A percentile compares a stretch with the other conserved stretches of the same genome.
Evolutionary conservation across 2,797 vertebrate genomes (phyloP).

Genomic region (Tenualosa thibaudeaui): DNA sequence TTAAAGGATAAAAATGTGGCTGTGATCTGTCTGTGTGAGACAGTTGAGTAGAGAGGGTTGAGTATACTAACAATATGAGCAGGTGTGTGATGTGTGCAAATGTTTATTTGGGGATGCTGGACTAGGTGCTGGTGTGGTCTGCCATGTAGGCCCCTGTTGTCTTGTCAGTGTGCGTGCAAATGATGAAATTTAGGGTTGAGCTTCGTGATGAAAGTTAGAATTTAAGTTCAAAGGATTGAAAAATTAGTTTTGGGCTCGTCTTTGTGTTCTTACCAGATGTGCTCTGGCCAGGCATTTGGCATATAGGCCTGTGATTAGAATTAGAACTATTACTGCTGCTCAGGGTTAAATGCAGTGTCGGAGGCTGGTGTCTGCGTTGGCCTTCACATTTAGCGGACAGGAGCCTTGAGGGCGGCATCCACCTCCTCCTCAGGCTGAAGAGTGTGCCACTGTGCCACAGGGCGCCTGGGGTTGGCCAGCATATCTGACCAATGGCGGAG

Average conservation of each 20-base stretch:
- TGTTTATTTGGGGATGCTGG: not conserved
- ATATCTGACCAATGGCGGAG: constrained; percentile 91
- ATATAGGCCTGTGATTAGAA: not conserved
- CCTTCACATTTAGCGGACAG: constrained; percentile 75
- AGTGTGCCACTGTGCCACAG: constrained; percentile 90
- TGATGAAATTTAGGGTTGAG: too few relatives aligned
- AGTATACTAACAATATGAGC: not conserved
- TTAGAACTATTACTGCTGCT: not conserved
- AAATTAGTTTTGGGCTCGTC: not conserved
- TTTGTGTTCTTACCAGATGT: not conserved
- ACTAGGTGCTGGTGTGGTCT: not conserved
- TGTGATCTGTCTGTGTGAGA: not conserved
- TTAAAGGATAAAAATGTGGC: not conserved
- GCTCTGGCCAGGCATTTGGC: not conserved
- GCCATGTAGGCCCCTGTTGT: not conserved
- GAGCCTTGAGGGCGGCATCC: constrained; percentile 78
- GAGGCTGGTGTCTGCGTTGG: not conserved
- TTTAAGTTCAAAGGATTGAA: not conserved
- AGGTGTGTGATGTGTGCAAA: not conserved
- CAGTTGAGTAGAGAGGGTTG: not conserved
- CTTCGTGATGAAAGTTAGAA: not conserved
- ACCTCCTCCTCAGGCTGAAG: constrained; percentile 81
- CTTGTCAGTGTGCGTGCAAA: not conserved
- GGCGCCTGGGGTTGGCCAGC: constrained; percentile 88
- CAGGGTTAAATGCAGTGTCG: not conserved